phyloP scores from a whole-genome alignment of 2,888 invertebrate species.

The Melanchra persicariae region DNA sequence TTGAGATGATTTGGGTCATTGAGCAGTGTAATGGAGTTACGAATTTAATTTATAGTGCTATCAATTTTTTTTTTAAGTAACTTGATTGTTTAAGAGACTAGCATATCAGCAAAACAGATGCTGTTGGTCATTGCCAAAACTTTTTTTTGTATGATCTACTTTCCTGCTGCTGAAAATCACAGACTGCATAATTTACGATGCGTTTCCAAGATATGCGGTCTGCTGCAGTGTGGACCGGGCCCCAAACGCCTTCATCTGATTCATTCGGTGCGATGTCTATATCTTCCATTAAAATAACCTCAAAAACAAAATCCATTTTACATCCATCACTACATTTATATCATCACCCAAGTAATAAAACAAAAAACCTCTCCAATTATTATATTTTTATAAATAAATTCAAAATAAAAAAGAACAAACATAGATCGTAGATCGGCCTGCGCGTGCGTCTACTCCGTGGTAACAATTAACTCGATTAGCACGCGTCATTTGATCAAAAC shows the following conservation, averaged over 20 bases:
- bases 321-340: not conserved
- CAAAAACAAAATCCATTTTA: not conserved
- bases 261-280: not conserved
- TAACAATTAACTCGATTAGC: conserved; percentile 89
- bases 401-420: conserved; percentile 58
- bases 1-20: conserved; percentile 26
- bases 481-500: conserved; percentile 88
- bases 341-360: conserved; percentile 1
- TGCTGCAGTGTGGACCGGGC: not conserved
- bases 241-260: not conserved
- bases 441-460: conserved; percentile 73
- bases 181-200: no score
- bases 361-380: conserved; percentile 47
- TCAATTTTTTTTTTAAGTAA: not conserved
- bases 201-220: no score
- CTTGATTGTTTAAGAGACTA: not conserved
- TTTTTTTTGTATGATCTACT: not conserved
- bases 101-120: not conserved
- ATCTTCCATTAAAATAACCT: not conserved
- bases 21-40: conserved; percentile 11
- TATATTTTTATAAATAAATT: conserved; percentile 29
- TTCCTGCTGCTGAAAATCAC: no score
- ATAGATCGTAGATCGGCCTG: conserved; percentile 65
- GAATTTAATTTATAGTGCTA: not conserved
- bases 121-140: no score